Evolutionary conservation across 2,888 invertebrate species (phyloP), one percentile per base, ranked within the genome.

Genomic region (Hirtodrosophila histrioides): DNA sequence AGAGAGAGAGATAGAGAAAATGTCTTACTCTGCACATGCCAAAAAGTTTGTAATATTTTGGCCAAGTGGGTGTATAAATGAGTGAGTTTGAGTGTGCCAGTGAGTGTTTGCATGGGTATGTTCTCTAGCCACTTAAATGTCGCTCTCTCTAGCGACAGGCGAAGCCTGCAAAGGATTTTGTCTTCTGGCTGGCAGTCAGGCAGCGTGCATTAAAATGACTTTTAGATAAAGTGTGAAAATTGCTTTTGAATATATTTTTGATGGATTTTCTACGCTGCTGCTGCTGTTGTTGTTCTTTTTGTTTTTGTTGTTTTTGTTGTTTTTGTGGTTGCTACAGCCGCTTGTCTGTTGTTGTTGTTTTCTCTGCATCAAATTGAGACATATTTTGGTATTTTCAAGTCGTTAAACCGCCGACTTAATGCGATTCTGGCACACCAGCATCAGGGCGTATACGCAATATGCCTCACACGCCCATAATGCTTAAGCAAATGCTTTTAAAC

Each of bases 161-260:
- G 31, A 31, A 31, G 7, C 31, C 9, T 8, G 57, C 48, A 68
- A 76, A 65, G 80, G 77, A 77, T 79, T 77, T 76, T 43, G 36
- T 41, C 39, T 48, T 45, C 12, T 10, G 29, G 51, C 55, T 68
- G 36, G 6, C 46, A 12, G 24, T 8, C 24, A 48, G 43, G 7
- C 29, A 35, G 63, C 53, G 63, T 66, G 65, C 77, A 77, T 80
- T 64, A 76, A 79, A 80, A 78, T 76, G 77, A 77, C 77, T 78
- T 66, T 64, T 58, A 79, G 77, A 78, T 78, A 78, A 80, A 78
- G 69, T 58, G 69, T 64, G 77, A 69, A 77, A 77, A 77, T 77
- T 79, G 77, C 77, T 72, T 80, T 77, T 72, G 80, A 77, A 77
- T 80, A 76, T 51, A 49, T 65, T 62, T 77, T 60, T 65, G 78